Evolutionary conservation across 2,888 invertebrate species (phyloP).

Genomic region (Caenorhabditis wallacei): DNA sequence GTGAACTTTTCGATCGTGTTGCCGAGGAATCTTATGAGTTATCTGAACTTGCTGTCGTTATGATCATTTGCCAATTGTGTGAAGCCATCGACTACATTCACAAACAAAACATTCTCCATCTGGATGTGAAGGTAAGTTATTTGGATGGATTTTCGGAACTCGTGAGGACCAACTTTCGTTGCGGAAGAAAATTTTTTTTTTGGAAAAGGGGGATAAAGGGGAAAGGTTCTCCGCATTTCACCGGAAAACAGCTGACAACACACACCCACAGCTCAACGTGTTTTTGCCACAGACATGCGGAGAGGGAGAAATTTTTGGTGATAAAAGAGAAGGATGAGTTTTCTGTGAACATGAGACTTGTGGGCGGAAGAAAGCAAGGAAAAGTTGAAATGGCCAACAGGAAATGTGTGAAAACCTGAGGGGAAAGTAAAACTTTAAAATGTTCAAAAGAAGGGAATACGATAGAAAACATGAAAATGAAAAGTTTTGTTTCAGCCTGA

Average conservation of each 20-base stretch:
- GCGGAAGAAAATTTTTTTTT: conserved; percentile 10
- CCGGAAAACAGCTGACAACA: conserved; percentile 63
- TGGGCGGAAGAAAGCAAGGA: conserved; percentile 42
- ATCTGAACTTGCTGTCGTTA: conserved; percentile 94
- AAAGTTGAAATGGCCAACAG: conserved; percentile 35
- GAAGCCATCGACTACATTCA: conserved; percentile 98
- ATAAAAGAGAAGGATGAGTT: conserved; percentile 52
- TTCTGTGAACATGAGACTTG: conserved; percentile 60
- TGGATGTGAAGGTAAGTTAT: conserved; percentile 93
- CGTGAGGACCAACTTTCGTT: not conserved
- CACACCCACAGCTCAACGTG: conserved; percentile 46
- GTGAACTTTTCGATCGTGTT: conserved; percentile 98
- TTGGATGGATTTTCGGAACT: not conserved
- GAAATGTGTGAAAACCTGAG: conserved; percentile 33
- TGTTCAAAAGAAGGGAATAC: not conserved
- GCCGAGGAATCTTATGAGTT: conserved; percentile 98
- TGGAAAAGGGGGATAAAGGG: not conserved
- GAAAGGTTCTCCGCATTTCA: conserved; percentile 20
- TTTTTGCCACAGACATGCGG: conserved; percentile 59
- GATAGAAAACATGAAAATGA: not conserved
- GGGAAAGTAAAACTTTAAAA: not conserved
- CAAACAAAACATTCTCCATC: conserved; percentile 94
- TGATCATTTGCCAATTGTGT: conserved; percentile 95
- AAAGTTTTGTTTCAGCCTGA: conserved; percentile 89
- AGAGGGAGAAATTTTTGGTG: conserved; percentile 34